These are phyloP conservation scores for Hipparchia semele DNA, from an alignment of 2,888 invertebrate species.

Conservation along the genomic window DNA sequence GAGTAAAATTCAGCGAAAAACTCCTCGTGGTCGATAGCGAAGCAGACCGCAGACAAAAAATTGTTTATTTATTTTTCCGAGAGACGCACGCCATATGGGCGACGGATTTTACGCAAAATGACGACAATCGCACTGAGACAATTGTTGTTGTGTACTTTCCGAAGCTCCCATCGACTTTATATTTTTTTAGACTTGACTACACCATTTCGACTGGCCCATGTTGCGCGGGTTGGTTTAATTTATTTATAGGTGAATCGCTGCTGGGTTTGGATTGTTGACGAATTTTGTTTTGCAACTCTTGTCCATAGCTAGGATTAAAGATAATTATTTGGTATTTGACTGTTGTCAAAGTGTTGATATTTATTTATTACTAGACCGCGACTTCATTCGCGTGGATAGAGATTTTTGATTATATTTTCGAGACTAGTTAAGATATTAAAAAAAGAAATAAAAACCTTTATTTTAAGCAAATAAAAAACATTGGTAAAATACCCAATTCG, in stretches of 20 bases:
- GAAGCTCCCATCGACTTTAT: slow-evolving; percentile 48
- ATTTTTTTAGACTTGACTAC: slow-evolving; percentile 44
- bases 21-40: slow-evolving; percentile 29
- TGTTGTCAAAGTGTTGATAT: too few species aligned
- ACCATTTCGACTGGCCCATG: slow-evolving; percentile 21
- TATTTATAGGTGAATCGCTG: slow-evolving; percentile 42
- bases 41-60: slow-evolving; percentile 36
- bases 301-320: not conserved
- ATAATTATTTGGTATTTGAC: too few species aligned
- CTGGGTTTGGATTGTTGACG: slow-evolving; percentile 8
- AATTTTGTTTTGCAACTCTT: slow-evolving; percentile 6
- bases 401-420: too few species aligned
- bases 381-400: too few species aligned
- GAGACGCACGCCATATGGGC: slow-evolving; percentile 76
- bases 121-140: slow-evolving; percentile 67
- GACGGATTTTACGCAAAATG: slow-evolving; percentile 72
- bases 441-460: too few species aligned
- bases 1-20: slow-evolving; percentile 21
- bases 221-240: slow-evolving; percentile 45
- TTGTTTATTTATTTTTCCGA: slow-evolving; percentile 60
- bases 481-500: too few species aligned
- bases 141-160: slow-evolving; percentile 71
- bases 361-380: too few species aligned
- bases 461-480: too few species aligned
- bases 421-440: too few species aligned